Percentiles rank a stretch among this genome's conserved stretches.
Conservation (phyloP, 2,888 invertebrate genomes). For the Xanthorhoe designata region DNA sequence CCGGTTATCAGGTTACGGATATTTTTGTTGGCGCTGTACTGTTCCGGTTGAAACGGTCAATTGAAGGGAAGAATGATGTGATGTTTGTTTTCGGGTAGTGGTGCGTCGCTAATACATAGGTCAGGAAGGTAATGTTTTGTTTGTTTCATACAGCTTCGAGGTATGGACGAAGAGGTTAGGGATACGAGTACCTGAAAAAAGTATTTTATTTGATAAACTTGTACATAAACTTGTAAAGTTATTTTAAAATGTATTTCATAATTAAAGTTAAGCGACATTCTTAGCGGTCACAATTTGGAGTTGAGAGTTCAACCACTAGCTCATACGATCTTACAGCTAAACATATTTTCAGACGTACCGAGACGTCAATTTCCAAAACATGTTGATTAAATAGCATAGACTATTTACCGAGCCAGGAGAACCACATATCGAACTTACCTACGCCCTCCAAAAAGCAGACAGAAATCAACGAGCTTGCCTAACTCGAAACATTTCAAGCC, state of each 20-base stretch:
- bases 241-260: no score
- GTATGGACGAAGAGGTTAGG: neutral
- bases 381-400: no score
- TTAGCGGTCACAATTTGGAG: no score
- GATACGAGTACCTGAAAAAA: neutral
- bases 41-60: slow-evolving; percentile 43
- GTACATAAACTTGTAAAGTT: no score
- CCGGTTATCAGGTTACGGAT: slow-evolving; percentile 46
- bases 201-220: no score
- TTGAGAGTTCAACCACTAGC: no score
- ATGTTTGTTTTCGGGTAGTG: slow-evolving; percentile 26
- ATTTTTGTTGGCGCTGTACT: slow-evolving; percentile 46
- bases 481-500: slow-evolving; percentile 32
- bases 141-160: slow-evolving; percentile 18
- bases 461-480: slow-evolving; percentile 20
- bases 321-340: no score
- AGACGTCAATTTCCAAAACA: no score
- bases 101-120: slow-evolving; percentile 10
- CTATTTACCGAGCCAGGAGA: neutral
- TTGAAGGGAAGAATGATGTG: slow-evolving; percentile 44
- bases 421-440: slow-evolving; percentile 11
- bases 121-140: slow-evolving; percentile 24
- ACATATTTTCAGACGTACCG: no score
- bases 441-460: slow-evolving; percentile 12
- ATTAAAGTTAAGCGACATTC: no score